Evolutionary conservation across 2,797 vertebrate genomes (phyloP), one percentile per base, ranked within the genome.

Genomic region (Tolypeutes matacus): DNA sequence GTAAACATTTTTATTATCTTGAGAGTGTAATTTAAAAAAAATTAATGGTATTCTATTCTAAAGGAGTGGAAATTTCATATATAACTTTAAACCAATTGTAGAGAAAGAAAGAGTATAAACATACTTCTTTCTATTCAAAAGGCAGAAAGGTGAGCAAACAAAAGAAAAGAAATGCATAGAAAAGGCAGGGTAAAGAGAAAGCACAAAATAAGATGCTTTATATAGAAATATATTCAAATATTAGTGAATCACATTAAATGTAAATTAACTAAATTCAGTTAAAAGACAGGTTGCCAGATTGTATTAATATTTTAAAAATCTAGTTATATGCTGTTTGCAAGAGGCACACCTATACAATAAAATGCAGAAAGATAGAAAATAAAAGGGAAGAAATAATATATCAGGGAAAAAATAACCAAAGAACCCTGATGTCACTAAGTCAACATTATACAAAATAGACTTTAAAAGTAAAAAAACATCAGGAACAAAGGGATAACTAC

Each of bases 1-100:
- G 14, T 60, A 34, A 87, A 67, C 17, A 77, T 5, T 86, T 49
- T 73, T 39, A 60, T 53, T 69, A 73, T 10, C 49, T 46, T 95
- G 18, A 31, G 23, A 69, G 14, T 51, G 76, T 51, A 70, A 18
- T 76, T 85, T 56, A n/a, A 31, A 64, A 83, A 95, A 93, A 4
- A 6, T 75, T 76, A 81, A 78, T 20, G 9, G 17, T 86, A 82
- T 86, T 82, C 29, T 56, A 86, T 8, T 89, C n/a, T 46, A 34
- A 56, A 91, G 17, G 17, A 67, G 60, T 15, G 69, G 31, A 82
- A 83, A 84, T 77, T 72, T 85, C 62, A 88, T 77, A 49, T 87
- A 2, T 25, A 88, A 83, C 42, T 70, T 5, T 27, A 88, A 70
- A n/a, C 31, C 27, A 83, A 29, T 25, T 53, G 4, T 36, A 34